Evolutionary conservation across 2,113 vertebrate species (phyloP), one percentile per base, ranked within the genome.

Genomic region (Macroglossus sobrinus): DNA sequence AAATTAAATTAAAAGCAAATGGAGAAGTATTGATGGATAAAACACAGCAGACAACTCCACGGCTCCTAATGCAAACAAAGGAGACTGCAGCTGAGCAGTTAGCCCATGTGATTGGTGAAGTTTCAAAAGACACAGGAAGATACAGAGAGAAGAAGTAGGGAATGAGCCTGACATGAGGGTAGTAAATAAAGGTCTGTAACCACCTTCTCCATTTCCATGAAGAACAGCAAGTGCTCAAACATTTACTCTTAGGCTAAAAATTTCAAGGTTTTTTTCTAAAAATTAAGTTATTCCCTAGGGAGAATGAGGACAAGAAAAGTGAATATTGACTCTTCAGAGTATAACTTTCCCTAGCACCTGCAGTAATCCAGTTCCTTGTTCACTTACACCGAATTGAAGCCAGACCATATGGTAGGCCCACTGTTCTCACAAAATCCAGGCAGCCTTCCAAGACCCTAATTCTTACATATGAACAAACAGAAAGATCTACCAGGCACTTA

Each of bases 1-100:
- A 86, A 90, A 61, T 93, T 55, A 86, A 93, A 57, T 87, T 68
- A 79, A 63, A 47, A 93, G 55, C 74, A 95, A 40, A 63, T 90
- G 74, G 66, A 86, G 35, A 38, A 43, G 13, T 6, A 40, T 5
- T 43, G 33, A 50, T 35, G 40, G 45, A 75, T 38, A 30, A 81
- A 85, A 74, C 30, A 15, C 28, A 85, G 40, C 19, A 55, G 55
- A 72, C 10, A 28, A 26, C 8, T 4, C 8, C 47, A 12, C 5
- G 14, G 59, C 3, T 47, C 8, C 6, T 4, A 4, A 2, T 35
- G 33, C 53, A 21, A 33, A 68, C 28, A n/a, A 15, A 79, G 26
- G 40, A 40, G 57, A 21, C 21, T 24, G 9, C 24, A 26, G 33
- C 13, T 15, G 19, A n/a, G 35, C 16, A 9, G 14, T 28, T 2